These are phyloP conservation scores for Cephus pygmeus DNA, from an alignment of 2,888 invertebrate species.

Conservation along the genomic window DNA sequence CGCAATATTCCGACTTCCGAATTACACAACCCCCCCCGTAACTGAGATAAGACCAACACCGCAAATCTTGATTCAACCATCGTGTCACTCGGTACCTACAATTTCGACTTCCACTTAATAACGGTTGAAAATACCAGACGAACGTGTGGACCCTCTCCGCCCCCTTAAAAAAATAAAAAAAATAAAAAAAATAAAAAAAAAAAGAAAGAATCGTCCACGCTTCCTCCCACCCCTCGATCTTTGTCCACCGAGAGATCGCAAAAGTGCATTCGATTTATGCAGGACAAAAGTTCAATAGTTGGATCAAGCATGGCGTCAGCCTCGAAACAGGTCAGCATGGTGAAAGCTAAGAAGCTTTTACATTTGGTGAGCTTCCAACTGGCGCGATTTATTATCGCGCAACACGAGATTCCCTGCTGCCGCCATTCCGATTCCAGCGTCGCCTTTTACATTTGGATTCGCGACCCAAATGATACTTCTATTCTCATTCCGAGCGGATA, in stretches of 20 bases:
- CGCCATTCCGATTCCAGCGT: not conserved
- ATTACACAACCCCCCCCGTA: too few relatives aligned
- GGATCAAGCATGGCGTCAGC: not conserved
- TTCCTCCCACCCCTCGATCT: not conserved
- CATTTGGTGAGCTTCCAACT: constrained; percentile 48
- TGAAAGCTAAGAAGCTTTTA: constrained; percentile 39
- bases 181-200: too few relatives aligned
- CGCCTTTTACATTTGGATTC: not conserved
- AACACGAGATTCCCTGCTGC: not conserved
- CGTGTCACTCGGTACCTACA: too few relatives aligned
- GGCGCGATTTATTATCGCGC: constrained; percentile 5
- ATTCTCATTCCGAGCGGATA: not conserved
- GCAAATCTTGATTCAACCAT: too few relatives aligned
- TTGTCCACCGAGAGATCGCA: not conserved
- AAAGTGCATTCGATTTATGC: not conserved
- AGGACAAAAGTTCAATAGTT: not conserved
- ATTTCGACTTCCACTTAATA: not conserved
- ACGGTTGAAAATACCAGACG: not conserved
- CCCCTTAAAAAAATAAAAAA: too few relatives aligned
- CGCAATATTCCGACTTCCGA: too few relatives aligned
- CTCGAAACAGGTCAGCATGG: not conserved
- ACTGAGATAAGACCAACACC: too few relatives aligned
- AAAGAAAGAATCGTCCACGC: too few relatives aligned
- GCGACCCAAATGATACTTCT: not conserved
- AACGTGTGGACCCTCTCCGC: too few relatives aligned